These are phyloP conservation scores for Dermatophagoides farinae DNA, from an alignment of 1,140 invertebrate genomes.

Conservation along the genomic window DNA sequence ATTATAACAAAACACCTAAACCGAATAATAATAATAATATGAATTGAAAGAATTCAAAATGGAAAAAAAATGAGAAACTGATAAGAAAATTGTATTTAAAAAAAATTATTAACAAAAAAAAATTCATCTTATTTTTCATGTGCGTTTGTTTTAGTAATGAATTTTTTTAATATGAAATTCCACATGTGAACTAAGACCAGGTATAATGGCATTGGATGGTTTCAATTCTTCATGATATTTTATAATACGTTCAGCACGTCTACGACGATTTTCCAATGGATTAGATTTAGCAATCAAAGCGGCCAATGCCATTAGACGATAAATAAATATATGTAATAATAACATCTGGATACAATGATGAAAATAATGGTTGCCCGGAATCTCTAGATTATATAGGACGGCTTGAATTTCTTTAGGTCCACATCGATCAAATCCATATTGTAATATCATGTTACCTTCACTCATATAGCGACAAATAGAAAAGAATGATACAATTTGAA, in stretches of 20 bases:
- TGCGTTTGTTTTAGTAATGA: too few species aligned
- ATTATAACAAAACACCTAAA: too few species aligned
- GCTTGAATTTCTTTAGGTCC: background rate
- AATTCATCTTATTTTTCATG: too few species aligned
- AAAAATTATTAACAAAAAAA: too few species aligned
- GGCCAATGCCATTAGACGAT: background rate
- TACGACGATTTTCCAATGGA: background rate
- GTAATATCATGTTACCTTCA: background rate
- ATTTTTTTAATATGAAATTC: background rate
- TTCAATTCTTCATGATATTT: background rate
- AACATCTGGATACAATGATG: background rate
- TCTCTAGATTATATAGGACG: background rate
- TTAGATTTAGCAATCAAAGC: background rate
- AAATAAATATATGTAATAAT: background rate
- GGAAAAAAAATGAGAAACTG: too few species aligned
- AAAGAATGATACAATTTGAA: background rate
- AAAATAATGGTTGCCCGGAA: background rate
- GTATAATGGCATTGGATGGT: background rate
- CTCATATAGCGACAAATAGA: background rate
- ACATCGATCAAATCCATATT: background rate
- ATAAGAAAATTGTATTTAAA: too few species aligned
- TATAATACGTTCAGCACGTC: background rate
- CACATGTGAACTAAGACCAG: background rate
- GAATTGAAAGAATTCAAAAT: too few species aligned
- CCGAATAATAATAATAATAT: too few species aligned